Percentiles rank a stretch among this genome's conserved stretches.
phyloP scores from a whole-genome alignment of 2,797 vertebrate species.

The Enteromius unitaeniatus region DNA sequence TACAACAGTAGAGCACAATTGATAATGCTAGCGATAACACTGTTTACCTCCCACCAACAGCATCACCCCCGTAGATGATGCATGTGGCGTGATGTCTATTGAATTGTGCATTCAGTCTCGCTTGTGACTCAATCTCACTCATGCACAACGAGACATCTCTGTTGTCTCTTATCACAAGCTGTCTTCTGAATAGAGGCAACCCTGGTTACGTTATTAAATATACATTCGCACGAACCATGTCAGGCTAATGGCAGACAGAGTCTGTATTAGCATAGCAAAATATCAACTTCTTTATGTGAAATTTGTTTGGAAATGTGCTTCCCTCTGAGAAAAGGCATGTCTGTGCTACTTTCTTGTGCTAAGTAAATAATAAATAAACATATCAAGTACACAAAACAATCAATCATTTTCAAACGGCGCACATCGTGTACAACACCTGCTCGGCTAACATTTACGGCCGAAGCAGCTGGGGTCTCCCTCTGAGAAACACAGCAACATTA shows the following conservation, averaged over 20 bases:
- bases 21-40: conserved; percentile 17
- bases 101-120: conserved; percentile 21
- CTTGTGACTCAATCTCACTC: conserved; percentile 33
- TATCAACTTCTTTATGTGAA: conserved; percentile 16
- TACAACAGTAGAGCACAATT: neutral
- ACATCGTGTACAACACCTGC: conserved; percentile 56
- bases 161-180: conserved; percentile 51
- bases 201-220: conserved; percentile 60
- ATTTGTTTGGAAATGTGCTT: neutral
- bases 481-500: conserved; percentile 52
- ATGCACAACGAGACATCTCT: conserved; percentile 51
- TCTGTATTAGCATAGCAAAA: conserved; percentile 55
- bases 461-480: conserved; percentile 59
- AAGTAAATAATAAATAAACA: conserved; percentile 34
- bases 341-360: conserved; percentile 3
- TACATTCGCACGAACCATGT: conserved; percentile 52
- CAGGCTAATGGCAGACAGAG: conserved; percentile 55
- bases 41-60: conserved; percentile 9
- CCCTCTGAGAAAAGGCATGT: conserved; percentile 35
- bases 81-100: conserved; percentile 3
- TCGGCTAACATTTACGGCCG: conserved; percentile 58
- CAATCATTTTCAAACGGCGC: conserved; percentile 37
- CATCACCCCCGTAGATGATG: conserved; percentile 5
- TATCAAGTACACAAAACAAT: conserved; percentile 34
- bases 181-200: conserved; percentile 11